These are phyloP conservation scores for Synanthedon vespiformis DNA, from an alignment of 2,888 invertebrate genomes.

Conservation along the genomic window DNA sequence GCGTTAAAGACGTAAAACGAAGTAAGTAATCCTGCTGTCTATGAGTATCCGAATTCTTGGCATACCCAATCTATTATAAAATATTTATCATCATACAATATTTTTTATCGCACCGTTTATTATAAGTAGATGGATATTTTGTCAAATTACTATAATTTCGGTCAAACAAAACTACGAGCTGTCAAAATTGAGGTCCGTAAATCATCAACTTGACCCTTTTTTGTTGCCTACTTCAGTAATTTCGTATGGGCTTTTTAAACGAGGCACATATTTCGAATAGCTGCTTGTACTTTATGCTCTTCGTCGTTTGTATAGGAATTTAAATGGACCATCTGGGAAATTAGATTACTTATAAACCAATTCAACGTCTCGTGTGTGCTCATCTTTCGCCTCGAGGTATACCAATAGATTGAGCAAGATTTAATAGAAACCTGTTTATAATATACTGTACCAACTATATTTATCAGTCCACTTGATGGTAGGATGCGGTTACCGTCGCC, in stretches of 20 bases:
- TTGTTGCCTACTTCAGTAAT: constrained; percentile 55
- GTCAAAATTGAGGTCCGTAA: constrained; percentile 66
- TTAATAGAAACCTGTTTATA: too few species aligned
- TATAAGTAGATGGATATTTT: constrained; percentile 63
- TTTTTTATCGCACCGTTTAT: constrained; percentile 46
- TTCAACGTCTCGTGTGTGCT: constrained; percentile 1
- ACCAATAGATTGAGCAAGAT: too few species aligned
- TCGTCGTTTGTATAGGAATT: constrained; percentile 55
- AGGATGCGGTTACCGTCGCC: too few species aligned
- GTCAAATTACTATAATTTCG: constrained; percentile 68
- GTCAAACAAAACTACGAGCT: constrained; percentile 64
- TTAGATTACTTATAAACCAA: constrained; percentile 27
- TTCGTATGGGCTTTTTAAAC: constrained; percentile 66
- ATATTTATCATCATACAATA: constrained; percentile 28
- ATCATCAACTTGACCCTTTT: constrained; percentile 61
- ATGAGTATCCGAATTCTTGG: constrained; percentile 28
- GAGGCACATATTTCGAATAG: constrained; percentile 58
- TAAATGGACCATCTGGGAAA: constrained; percentile 44
- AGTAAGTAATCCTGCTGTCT: constrained; percentile 10
- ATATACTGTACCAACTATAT: too few species aligned
- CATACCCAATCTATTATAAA: constrained; percentile 46
- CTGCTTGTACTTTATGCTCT: constrained; percentile 55
- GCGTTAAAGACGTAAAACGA: too few species aligned
- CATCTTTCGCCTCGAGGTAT: too few species aligned
- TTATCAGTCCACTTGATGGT: too few species aligned